phyloP scores from a whole-genome alignment of 2,888 invertebrate genomes.

The Cistogaster globosa region DNA sequence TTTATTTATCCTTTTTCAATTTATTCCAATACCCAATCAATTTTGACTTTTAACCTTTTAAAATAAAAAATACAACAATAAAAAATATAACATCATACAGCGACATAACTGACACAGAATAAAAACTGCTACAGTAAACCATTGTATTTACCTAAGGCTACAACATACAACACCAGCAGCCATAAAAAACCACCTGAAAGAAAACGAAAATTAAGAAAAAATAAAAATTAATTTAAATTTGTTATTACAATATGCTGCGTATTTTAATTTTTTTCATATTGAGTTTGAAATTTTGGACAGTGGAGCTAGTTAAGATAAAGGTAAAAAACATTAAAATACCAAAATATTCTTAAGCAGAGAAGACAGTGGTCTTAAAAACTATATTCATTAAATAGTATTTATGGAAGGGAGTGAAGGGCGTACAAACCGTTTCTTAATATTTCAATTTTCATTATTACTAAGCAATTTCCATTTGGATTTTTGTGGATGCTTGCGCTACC shows the following conservation, averaged over 20 bases:
- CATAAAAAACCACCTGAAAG: constrained; percentile 3
- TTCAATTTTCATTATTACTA: too few species aligned
- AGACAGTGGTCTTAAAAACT: too few species aligned
- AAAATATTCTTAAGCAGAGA: too few species aligned
- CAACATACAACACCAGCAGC: background rate
- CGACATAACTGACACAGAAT: background rate
- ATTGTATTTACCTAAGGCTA: background rate
- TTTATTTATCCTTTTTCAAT: constrained; percentile 20
- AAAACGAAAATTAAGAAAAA: background rate
- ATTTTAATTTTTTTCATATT: constrained; percentile 46
- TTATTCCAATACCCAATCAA: constrained; percentile 47
- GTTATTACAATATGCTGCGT: constrained; percentile 60
- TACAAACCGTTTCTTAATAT: too few species aligned
- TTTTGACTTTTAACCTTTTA: constrained; percentile 46
- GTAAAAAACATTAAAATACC: background rate
- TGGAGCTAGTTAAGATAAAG: background rate
- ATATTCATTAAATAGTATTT: too few species aligned
- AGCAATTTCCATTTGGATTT: too few species aligned
- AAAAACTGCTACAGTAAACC: background rate
- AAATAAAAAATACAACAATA: background rate
- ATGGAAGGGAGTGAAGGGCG: too few species aligned
- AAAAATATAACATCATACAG: background rate
- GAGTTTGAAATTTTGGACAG: constrained; percentile 12
- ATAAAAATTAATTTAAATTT: constrained; percentile 61
- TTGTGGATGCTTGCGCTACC: too few species aligned